phyloP scores from a whole-genome alignment of 2,888 invertebrate species.

The Brachypalpus laphriformis region DNA sequence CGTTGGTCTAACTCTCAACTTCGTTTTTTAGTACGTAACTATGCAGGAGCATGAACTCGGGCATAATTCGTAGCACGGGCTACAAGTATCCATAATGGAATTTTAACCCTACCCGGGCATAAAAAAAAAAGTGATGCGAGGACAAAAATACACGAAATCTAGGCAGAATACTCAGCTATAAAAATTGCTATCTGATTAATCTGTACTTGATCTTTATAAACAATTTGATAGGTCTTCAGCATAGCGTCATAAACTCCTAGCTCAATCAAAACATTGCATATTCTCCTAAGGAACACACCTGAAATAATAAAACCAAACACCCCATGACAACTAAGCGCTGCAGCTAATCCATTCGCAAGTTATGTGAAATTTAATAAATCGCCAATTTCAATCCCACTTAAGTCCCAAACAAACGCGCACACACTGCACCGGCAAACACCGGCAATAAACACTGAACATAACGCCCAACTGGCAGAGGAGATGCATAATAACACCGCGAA shows the following conservation, averaged over 20 bases:
- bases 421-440: constrained; percentile 8
- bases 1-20: too few species aligned
- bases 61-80: too few species aligned
- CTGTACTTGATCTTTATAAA: too few species aligned
- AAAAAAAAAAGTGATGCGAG: too few species aligned
- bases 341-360: constrained; percentile 64
- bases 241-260: not conserved
- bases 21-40: too few species aligned
- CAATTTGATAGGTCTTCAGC: too few species aligned
- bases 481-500: constrained; percentile 23
- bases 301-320: constrained; percentile 19
- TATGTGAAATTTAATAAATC: constrained; percentile 66
- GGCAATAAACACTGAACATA: constrained; percentile 42
- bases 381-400: constrained; percentile 69
- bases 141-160: too few species aligned
- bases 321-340: not conserved
- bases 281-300: not conserved
- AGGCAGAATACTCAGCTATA: too few species aligned
- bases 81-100: too few species aligned
- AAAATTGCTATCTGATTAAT: too few species aligned
- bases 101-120: too few species aligned
- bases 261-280: not conserved
- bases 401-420: constrained; percentile 17
- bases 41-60: too few species aligned
- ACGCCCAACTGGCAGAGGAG: constrained; percentile 23